Evolutionary conservation across 2,797 vertebrate species (phyloP).

Genomic region (Esox masquinongy): DNA sequence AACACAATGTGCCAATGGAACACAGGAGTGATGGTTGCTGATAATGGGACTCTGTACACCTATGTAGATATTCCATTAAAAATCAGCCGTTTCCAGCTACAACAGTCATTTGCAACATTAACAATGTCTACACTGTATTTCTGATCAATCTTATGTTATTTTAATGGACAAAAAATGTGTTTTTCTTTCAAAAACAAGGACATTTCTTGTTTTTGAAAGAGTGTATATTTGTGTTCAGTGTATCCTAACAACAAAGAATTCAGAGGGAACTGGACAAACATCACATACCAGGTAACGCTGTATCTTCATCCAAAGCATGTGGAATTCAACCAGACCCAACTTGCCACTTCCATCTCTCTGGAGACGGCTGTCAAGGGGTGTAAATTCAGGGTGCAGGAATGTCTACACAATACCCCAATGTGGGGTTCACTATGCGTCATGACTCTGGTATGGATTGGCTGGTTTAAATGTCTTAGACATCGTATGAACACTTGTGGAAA

Average conservation of each 20-base stretch:
- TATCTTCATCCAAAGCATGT: constrained; percentile 73
- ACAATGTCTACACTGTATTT: too few species aligned
- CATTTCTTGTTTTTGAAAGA: too few species aligned
- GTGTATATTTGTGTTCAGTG: too few species aligned
- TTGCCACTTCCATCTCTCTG: constrained; percentile 72
- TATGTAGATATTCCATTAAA: too few species aligned
- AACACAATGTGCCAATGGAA: too few species aligned
- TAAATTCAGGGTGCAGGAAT: background rate
- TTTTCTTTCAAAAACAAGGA: too few species aligned
- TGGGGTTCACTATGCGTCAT: background rate
- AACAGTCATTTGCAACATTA: too few species aligned
- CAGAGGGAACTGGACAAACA: background rate
- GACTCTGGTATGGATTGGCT: background rate
- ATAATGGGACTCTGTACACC: too few species aligned
- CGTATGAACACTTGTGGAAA: background rate
- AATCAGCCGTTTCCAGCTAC: too few species aligned
- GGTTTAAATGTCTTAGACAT: background rate
- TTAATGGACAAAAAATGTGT: too few species aligned
- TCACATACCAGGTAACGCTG: constrained; percentile 71
- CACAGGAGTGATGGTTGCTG: too few species aligned
- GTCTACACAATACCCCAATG: background rate
- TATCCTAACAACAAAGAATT: background rate
- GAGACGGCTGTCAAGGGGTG: constrained; percentile 44
- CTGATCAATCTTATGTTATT: too few species aligned
- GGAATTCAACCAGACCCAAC: constrained; percentile 73